phyloP scores from a whole-genome alignment of 2,888 invertebrate genomes.

The Tiliacea citrago region DNA sequence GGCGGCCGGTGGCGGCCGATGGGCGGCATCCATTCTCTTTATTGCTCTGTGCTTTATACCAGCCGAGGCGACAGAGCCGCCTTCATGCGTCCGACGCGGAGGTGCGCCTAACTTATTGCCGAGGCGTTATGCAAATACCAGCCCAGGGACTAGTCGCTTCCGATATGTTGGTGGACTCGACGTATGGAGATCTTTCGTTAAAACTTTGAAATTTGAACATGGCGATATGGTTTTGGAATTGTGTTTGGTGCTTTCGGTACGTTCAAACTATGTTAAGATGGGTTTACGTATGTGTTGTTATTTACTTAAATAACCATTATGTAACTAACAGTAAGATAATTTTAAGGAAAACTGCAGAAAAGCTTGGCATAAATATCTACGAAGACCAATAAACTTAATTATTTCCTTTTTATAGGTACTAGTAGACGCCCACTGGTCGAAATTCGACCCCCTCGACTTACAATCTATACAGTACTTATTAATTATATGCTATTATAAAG shows the following conservation, averaged over 20 bases:
- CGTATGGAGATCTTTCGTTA: slow-evolving; percentile 20
- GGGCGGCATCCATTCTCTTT: slow-evolving; percentile 91
- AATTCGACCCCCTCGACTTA: too few species aligned
- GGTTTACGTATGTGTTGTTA: neutral
- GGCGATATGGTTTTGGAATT: neutral
- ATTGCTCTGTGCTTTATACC: slow-evolving; percentile 90
- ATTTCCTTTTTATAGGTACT: neutral
- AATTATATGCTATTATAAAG: too few species aligned
- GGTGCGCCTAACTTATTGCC: slow-evolving; percentile 85
- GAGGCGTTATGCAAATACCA: slow-evolving; percentile 70
- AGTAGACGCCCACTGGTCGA: too few species aligned
- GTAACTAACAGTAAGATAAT: neutral
- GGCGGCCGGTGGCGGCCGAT: slow-evolving; percentile 85
- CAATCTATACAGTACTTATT: too few species aligned
- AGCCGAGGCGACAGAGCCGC: slow-evolving; percentile 79
- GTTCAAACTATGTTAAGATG: neutral
- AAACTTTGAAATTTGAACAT: slow-evolving; percentile 25
- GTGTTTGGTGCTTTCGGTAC: neutral
- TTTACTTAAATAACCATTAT: neutral
- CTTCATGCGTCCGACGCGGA: slow-evolving; percentile 84
- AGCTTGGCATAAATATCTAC: too few species aligned
- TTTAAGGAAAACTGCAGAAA: neutral
- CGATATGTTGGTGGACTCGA: slow-evolving; percentile 44
- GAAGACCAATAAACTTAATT: neutral
- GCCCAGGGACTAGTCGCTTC: slow-evolving; percentile 62